These are phyloP conservation scores for Philopedon plagiatum DNA, from an alignment of 2,888 invertebrate genomes.

Conservation along the genomic window DNA sequence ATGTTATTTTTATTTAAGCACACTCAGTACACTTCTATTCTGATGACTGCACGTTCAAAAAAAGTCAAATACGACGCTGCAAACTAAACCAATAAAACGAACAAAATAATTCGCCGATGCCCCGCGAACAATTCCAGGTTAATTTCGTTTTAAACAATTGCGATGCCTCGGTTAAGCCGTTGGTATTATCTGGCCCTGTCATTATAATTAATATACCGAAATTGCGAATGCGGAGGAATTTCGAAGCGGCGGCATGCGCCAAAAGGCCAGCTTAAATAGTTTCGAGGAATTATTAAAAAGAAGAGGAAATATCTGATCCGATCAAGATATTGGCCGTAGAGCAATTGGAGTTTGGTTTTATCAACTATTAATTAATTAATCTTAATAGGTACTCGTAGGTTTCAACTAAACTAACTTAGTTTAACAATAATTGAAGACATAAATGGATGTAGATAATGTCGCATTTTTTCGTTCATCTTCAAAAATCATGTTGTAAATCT, in stretches of 20 bases:
- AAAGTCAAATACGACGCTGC: not conserved
- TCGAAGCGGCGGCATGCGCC: conserved; percentile 8
- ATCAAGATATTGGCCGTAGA: not conserved
- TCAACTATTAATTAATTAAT: too few relatives aligned
- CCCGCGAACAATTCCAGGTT: conserved; percentile 27
- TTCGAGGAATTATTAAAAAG: conserved; percentile 19
- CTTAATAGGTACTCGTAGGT: too few relatives aligned
- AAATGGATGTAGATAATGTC: too few relatives aligned
- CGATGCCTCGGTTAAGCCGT: conserved; percentile 36
- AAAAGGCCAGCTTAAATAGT: conserved; percentile 19
- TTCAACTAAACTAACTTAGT: too few relatives aligned
- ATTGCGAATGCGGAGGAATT: conserved; percentile 29
- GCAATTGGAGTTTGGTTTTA: not conserved
- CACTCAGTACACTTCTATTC: too few relatives aligned
- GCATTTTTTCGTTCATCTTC: too few relatives aligned
- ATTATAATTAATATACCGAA: conserved; percentile 36
- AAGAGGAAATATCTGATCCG: not conserved
- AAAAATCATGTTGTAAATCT: too few relatives aligned
- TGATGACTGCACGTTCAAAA: too few relatives aligned
- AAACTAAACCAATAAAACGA: not conserved
- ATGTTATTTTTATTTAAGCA: too few relatives aligned
- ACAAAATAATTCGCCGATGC: conserved; percentile 5
- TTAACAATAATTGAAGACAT: too few relatives aligned
- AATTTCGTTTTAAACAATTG: conserved; percentile 37
- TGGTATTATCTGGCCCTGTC: conserved; percentile 30